Conservation (phyloP, 2,113 vertebrate genomes). For the Serinus canaria region DNA sequence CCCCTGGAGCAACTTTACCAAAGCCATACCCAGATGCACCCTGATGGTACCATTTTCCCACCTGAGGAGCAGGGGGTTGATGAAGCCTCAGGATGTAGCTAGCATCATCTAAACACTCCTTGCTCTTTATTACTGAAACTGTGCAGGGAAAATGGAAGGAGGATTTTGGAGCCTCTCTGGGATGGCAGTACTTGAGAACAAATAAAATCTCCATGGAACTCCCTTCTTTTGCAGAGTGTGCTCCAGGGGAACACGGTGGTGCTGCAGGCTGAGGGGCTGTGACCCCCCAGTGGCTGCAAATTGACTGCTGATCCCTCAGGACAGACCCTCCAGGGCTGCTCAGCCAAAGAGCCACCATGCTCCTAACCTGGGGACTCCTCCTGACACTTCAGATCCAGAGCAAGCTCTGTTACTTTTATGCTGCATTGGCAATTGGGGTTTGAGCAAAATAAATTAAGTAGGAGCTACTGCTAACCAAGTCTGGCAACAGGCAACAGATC, state of each 20-base stretch:
- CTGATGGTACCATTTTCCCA: background rate
- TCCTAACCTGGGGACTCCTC: rapidly evolving
- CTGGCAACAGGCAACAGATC: background rate
- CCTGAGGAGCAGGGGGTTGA: background rate
- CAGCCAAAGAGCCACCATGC: background rate
- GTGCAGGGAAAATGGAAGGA: background rate
- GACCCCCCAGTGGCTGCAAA: rapidly evolving
- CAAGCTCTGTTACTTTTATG: background rate
- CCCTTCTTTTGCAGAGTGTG: rapidly evolving
- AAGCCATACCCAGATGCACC: background rate
- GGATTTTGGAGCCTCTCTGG: background rate
- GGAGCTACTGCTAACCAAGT: background rate
- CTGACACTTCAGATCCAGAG: background rate
- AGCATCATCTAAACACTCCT: background rate
- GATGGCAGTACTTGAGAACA: background rate
- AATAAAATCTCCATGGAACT: background rate
- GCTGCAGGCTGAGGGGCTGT: background rate
- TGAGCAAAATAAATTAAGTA: background rate
- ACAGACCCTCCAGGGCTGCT: background rate
- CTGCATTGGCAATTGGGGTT: background rate
- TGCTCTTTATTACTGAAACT: background rate
- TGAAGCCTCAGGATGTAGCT: background rate
- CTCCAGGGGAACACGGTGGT: rapidly evolving
- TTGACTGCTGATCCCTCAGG: background rate
- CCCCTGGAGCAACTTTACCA: background rate